A percentile compares a stretch with the other conserved stretches of the same genome.
phyloP scores from a whole-genome alignment of 2,113 vertebrate genomes.

The Corythaeola cristata region DNA sequence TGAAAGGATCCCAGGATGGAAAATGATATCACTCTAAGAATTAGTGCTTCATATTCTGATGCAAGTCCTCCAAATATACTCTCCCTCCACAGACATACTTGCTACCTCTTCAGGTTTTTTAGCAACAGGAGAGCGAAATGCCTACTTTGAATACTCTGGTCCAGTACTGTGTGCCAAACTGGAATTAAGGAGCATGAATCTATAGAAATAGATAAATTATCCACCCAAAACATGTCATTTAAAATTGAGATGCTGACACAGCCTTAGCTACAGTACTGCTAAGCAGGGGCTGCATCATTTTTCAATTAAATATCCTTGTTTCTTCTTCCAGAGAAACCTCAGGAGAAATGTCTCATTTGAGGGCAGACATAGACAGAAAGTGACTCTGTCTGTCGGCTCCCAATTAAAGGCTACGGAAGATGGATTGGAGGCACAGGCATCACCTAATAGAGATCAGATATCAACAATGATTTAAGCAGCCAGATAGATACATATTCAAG shows the following conservation, averaged over 20 bases:
- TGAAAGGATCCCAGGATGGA: conserved; percentile 61
- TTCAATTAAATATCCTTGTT: conserved; percentile 43
- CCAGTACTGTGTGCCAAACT: not conserved
- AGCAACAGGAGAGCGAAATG: not conserved
- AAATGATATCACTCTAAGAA: conserved; percentile 61
- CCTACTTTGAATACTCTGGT: not conserved
- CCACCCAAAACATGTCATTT: conserved; percentile 36
- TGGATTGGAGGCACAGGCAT: not conserved
- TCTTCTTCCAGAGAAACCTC: conserved; percentile 24
- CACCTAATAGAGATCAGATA: not conserved
- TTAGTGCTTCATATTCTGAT: conserved; percentile 61
- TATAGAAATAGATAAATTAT: conserved; percentile 38
- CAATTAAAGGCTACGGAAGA: not conserved
- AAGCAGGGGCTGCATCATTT: conserved; percentile 1
- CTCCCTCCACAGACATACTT: not conserved
- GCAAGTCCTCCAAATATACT: not conserved
- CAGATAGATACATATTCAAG: not conserved
- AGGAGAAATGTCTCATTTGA: conserved; percentile 10
- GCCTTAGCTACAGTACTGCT: not conserved
- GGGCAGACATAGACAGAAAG: conserved; percentile 16
- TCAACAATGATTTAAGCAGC: not conserved
- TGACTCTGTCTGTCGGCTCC: not conserved
- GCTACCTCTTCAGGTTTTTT: not conserved
- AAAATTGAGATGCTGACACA: conserved; percentile 50
- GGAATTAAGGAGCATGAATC: conserved; percentile 22